A percentile compares a stretch with the other conserved stretches of the same genome.
phyloP scores from a whole-genome alignment of 2,113 vertebrate species.

The Sceloporus tristichus region DNA sequence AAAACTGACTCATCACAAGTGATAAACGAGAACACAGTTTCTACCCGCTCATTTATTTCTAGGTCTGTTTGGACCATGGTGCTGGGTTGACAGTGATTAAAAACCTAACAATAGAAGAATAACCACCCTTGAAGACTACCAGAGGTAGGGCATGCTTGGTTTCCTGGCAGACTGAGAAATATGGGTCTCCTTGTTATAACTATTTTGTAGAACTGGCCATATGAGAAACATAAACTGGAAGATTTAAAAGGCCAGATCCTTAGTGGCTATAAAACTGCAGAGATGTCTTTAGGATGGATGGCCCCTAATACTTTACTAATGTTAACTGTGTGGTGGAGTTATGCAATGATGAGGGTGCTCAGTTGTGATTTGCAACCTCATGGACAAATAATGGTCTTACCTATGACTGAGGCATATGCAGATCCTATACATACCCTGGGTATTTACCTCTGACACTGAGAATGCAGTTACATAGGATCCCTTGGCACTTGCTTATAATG shows the following conservation, averaged over 20 bases:
- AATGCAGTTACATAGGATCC: not conserved
- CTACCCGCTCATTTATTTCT: slow-evolving; percentile 57
- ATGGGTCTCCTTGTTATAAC: slow-evolving; percentile 2
- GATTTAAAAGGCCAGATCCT: slow-evolving; percentile 27
- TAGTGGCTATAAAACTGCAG: slow-evolving; percentile 10
- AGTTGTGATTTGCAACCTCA: not conserved
- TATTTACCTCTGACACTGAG: not conserved
- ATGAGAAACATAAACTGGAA: not conserved
- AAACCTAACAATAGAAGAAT: slow-evolving; percentile 27
- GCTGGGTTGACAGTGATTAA: slow-evolving; percentile 45
- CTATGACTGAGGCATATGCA: not conserved
- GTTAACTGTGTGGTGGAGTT: not conserved
- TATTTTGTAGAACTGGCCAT: slow-evolving; percentile 9
- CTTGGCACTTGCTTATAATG: not conserved
- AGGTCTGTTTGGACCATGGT: slow-evolving; percentile 12
- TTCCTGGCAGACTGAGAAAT: slow-evolving; percentile 39
- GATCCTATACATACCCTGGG: not conserved
- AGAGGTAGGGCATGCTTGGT: slow-evolving; percentile 6
- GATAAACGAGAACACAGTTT: slow-evolving; percentile 55
- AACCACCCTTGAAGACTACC: slow-evolving; percentile 38
- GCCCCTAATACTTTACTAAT: slow-evolving; percentile 1
- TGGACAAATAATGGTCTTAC: not conserved
- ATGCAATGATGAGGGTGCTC: not conserved
- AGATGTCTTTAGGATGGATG: rapidly evolving
- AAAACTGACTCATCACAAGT: slow-evolving; percentile 65